These are phyloP conservation scores for Dromius quadrimaculatus DNA, from an alignment of 2,888 invertebrate species.

Conservation along the genomic window DNA sequence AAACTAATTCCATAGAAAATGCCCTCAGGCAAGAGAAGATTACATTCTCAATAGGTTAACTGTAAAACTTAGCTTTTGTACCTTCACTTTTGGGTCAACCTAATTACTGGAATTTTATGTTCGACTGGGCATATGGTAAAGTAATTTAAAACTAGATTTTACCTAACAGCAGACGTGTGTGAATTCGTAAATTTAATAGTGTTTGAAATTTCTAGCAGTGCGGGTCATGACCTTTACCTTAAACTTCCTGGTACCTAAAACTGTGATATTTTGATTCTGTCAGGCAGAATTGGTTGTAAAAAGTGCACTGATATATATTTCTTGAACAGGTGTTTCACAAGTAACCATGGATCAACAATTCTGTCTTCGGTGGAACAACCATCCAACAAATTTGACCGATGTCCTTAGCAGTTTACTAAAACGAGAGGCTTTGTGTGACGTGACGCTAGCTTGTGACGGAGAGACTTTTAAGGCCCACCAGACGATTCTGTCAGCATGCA, in stretches of 20 bases:
- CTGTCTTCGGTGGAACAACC: conserved; percentile 95
- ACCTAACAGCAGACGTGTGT: conserved; percentile 36
- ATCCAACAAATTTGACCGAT: conserved; percentile 91
- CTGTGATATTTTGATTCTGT: neutral
- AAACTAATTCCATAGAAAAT: conserved; percentile 42
- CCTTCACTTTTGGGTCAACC: conserved; percentile 53
- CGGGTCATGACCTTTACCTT: conserved; percentile 36
- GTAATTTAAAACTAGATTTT: conserved; percentile 50
- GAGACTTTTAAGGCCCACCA: conserved; percentile 93
- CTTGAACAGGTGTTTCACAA: conserved; percentile 47
- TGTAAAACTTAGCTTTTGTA: conserved; percentile 52
- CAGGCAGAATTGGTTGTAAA: conserved; percentile 11
- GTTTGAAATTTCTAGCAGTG: conserved; percentile 35
- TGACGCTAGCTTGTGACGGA: conserved; percentile 92
- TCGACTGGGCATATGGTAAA: conserved; percentile 49
- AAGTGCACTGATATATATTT: conserved; percentile 12
- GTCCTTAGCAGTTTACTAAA: conserved; percentile 88
- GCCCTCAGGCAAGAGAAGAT: conserved; percentile 50
- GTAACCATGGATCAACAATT: conserved; percentile 84
- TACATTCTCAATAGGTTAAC: conserved; percentile 52
- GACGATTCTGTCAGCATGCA: conserved; percentile 92
- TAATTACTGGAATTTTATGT: conserved; percentile 52
- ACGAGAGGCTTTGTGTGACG: conserved; percentile 91
- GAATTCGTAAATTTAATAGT: conserved; percentile 22
- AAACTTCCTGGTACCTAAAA: conserved; percentile 19